A percentile compares a stretch with the other conserved stretches of the same genome.
Evolutionary conservation across 2,797 vertebrate genomes (phyloP).

Genomic region (Moxostoma hubbsi): DNA sequence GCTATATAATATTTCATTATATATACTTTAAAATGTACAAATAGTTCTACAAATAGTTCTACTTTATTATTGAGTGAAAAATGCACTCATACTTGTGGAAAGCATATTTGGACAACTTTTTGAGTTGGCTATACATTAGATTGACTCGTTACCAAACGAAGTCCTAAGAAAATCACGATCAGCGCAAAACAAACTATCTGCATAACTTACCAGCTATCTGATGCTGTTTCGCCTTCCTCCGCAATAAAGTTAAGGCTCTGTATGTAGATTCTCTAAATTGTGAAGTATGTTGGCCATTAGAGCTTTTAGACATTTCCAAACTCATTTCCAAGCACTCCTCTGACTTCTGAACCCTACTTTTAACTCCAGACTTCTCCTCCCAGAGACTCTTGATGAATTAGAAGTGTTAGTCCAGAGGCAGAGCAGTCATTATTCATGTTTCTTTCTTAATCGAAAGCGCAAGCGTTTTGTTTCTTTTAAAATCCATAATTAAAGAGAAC

Average conservation of each 20-base stretch:
- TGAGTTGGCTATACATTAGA: neutral
- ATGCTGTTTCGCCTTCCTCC: slow-evolving; percentile 37
- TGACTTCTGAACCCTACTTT: slow-evolving; percentile 15
- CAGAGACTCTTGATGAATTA: too few species aligned
- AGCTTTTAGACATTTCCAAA: slow-evolving; percentile 45
- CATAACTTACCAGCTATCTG: slow-evolving; percentile 41
- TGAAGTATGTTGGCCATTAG: slow-evolving; percentile 22
- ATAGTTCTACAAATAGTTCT: neutral
- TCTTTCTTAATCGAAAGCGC: neutral
- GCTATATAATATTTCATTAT: neutral
- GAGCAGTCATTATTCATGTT: neutral
- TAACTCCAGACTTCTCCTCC: slow-evolving; percentile 9
- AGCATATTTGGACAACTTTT: neutral
- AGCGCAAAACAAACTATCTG: neutral
- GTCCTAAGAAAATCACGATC: neutral
- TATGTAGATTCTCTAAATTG: slow-evolving; percentile 37
- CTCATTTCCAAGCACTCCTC: slow-evolving; percentile 20
- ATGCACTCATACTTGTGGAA: neutral
- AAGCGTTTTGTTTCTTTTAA: slow-evolving; percentile 7
- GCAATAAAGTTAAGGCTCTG: slow-evolving; percentile 42
- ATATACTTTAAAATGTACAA: neutral
- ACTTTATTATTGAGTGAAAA: too few species aligned
- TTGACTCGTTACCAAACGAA: too few species aligned
- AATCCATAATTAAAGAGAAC: slow-evolving; percentile 9
- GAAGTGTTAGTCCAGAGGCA: neutral